Evolutionary conservation across 2,113 vertebrate genomes (phyloP), one percentile per base, ranked within the genome.

Genomic region (Phocoena phocoena): DNA sequence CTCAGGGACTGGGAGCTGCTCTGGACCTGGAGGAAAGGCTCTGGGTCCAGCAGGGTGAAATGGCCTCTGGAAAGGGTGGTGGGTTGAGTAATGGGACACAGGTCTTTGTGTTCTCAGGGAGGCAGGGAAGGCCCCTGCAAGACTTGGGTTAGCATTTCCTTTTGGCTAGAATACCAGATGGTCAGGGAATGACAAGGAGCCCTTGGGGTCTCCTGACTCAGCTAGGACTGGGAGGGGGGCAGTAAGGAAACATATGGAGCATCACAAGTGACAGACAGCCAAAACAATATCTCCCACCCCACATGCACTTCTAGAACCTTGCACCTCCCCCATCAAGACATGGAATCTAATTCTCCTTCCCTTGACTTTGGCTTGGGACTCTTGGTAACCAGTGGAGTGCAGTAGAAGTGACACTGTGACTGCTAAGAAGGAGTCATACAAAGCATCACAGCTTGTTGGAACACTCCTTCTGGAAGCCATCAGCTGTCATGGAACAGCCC

Each of bases 211-310:
- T 58, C 74, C 60, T 36, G 17, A 62, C 17, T 8, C 13, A 8
- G 67, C 81, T 17, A 38, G 63, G 53, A 12, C 62, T 28, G 36
- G 8, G 44, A 36, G 31, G 8, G n/a, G 23, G 23, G 6, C 1
- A 9, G 20, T 26, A 47, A 3, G 50, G 28, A 79, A 31, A 12
- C 84, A 3, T 21, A 3, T 11, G 12, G 53, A 65, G 11, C 15
- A 12, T 65, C 25, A 4, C 18, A 17, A 6, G 21, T 71, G 55
- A 44, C 36, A 28, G 12, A 28, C 1, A 33, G 44, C 71, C 89
- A 2, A 11, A 4, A 14, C 14, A 1, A 0, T 31, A 12, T n/a
- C 31, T 55, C 62, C 89, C 28, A 1, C 18, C 71, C 65, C 33
- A 60, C 6, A 2, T 31, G 38, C 9, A 18, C 36, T 79, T 63